A percentile compares a stretch with the other conserved stretches of the same genome.
Conservation (phyloP, 1,140 invertebrate species). For the Drosophila kanapiae region DNA sequence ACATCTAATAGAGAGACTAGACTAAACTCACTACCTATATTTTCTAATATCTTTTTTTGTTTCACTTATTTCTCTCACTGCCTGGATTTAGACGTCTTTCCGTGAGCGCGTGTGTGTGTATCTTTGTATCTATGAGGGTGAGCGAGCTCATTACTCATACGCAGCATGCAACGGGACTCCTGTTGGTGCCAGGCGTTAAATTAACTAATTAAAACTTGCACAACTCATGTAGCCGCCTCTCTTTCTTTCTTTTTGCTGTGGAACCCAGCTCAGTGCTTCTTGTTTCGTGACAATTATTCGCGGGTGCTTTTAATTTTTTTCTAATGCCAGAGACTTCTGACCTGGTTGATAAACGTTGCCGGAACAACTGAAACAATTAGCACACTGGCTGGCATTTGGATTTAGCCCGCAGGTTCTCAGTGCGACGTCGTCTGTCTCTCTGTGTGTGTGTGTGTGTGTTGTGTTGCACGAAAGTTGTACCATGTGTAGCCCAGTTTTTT, state of each 20-base stretch:
- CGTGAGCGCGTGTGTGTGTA: conserved; percentile 14
- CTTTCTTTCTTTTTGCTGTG: conserved; percentile 3
- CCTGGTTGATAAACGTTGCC: conserved; percentile 58
- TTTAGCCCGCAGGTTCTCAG: conserved; percentile 31
- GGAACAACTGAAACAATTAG: conserved; percentile 74
- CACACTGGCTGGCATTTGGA: conserved; percentile 55
- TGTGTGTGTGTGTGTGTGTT: no score
- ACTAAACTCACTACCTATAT: no score
- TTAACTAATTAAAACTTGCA: conserved; percentile 83
- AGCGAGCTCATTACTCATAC: conserved; percentile 73
- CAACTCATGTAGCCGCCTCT: conserved; percentile 50
- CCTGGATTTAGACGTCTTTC: conserved; percentile 28
- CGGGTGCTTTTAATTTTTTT: conserved; percentile 39
- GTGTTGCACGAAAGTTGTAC: conserved; percentile 40
- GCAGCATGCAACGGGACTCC: conserved; percentile 56
- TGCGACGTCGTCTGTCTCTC: conserved; percentile 2
- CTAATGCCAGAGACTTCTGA: conserved; percentile 48
- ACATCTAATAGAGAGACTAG: neutral
- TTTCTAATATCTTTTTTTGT: neutral
- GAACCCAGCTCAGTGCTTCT: conserved; percentile 6
- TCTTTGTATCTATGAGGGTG: conserved; percentile 28
- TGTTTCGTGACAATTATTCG: conserved; percentile 56
- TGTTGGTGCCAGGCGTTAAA: conserved; percentile 75
- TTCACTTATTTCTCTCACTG: conserved; percentile 4
- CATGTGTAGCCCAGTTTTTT: conserved; percentile 50